Conservation (phyloP, 1,140 invertebrate genomes). For the Ptiloglossa arizonensis region DNA sequence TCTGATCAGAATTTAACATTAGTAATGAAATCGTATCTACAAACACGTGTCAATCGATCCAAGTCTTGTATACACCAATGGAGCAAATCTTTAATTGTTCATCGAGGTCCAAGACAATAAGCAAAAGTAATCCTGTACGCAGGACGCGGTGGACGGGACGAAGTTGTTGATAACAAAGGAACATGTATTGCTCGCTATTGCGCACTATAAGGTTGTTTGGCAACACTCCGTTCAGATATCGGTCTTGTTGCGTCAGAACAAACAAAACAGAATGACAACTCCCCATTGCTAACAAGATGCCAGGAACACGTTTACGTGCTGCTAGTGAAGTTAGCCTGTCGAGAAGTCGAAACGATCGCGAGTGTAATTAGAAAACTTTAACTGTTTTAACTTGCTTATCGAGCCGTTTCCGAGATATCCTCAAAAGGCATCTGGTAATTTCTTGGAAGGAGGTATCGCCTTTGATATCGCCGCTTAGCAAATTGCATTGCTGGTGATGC, state of each 20-base stretch:
- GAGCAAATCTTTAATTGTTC: too few relatives aligned
- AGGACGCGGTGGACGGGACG: too few relatives aligned
- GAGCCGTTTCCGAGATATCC: background rate
- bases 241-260: background rate
- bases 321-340: slow-evolving; percentile 32
- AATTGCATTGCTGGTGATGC: slow-evolving; percentile 24
- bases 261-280: slow-evolving; percentile 20
- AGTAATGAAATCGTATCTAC: too few relatives aligned
- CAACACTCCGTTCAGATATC: too few relatives aligned
- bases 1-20: too few relatives aligned
- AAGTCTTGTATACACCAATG: too few relatives aligned
- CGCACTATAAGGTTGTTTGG: too few relatives aligned
- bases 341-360: background rate
- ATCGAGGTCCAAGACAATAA: too few relatives aligned
- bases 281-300: slow-evolving; percentile 25
- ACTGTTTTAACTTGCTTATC: slow-evolving; percentile 45
- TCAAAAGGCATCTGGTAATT: background rate
- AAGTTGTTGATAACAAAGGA: too few relatives aligned
- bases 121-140: too few relatives aligned
- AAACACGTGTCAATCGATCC: too few relatives aligned
- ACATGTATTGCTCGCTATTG: too few relatives aligned
- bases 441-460: background rate
- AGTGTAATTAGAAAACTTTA: slow-evolving; percentile 52
- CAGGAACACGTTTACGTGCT: slow-evolving; percentile 26
- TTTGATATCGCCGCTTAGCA: background rate